Conservation (phyloP, 2,113 vertebrate species). For the Raja brachyura region DNA sequence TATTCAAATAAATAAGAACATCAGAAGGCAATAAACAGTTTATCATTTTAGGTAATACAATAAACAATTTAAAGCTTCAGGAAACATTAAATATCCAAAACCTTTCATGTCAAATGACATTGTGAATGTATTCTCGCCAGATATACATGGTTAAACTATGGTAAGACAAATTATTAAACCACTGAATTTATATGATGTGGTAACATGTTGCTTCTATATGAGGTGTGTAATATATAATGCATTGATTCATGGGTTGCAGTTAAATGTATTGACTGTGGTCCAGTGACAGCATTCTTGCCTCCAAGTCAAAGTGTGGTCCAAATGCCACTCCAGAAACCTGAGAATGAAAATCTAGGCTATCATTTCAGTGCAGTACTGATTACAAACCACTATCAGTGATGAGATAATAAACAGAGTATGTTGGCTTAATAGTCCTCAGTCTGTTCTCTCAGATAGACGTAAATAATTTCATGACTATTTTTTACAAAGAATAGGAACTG, state of each 20-base stretch:
- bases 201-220: background rate
- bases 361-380: too few species aligned
- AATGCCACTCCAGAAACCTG: too few species aligned
- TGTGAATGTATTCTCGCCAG: background rate
- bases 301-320: too few species aligned
- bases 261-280: background rate
- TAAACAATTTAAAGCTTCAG: background rate
- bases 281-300: too few species aligned
- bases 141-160: background rate
- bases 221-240: background rate
- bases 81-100: background rate
- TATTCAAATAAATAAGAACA: background rate
- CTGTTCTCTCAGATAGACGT: too few species aligned
- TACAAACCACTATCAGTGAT: too few species aligned
- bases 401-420: too few species aligned
- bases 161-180: background rate
- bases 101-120: background rate
- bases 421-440: too few species aligned
- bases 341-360: too few species aligned
- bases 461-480: too few species aligned
- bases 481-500: too few species aligned
- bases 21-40: background rate
- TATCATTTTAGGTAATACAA: too few species aligned
- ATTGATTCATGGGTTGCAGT: background rate
- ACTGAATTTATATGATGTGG: background rate